phyloP scores from a whole-genome alignment of 2,797 vertebrate genomes.

The Mycteria americana region DNA sequence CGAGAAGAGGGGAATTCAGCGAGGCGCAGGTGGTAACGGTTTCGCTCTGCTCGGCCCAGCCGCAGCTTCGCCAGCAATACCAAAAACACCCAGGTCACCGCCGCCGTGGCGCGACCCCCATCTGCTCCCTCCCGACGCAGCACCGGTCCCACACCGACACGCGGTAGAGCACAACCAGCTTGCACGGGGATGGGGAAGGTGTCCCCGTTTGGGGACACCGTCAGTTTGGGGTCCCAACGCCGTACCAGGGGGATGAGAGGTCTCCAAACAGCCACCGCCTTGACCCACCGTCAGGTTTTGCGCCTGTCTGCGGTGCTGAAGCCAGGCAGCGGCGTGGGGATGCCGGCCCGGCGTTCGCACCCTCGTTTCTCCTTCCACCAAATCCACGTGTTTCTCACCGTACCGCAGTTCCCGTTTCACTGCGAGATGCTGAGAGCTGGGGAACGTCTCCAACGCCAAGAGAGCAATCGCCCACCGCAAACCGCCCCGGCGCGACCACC shows the following conservation, averaged over 20 bases:
- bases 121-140: not conserved
- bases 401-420: fast-evolving
- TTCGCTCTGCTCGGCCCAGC: not conserved
- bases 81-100: not conserved
- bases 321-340: fast-evolving
- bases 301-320: not conserved
- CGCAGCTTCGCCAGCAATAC: not conserved
- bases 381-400: fast-evolving
- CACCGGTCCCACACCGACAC: not conserved
- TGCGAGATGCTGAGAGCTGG: fast-evolving
- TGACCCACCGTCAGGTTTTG: not conserved
- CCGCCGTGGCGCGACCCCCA: fast-evolving
- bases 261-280: not conserved
- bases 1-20: not conserved
- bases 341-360: fast-evolving
- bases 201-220: not conserved
- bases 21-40: not conserved
- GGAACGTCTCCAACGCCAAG: not conserved
- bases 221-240: not conserved
- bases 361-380: not conserved
- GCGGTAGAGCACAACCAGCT: not conserved
- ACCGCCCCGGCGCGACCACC: fast-evolving
- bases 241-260: fast-evolving
- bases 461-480: not conserved
- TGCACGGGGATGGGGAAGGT: fast-evolving